Evolutionary conservation across 1,140 invertebrate species (phyloP), one percentile per base, ranked within the genome.

Genomic region (Drosophila funebris): DNA sequence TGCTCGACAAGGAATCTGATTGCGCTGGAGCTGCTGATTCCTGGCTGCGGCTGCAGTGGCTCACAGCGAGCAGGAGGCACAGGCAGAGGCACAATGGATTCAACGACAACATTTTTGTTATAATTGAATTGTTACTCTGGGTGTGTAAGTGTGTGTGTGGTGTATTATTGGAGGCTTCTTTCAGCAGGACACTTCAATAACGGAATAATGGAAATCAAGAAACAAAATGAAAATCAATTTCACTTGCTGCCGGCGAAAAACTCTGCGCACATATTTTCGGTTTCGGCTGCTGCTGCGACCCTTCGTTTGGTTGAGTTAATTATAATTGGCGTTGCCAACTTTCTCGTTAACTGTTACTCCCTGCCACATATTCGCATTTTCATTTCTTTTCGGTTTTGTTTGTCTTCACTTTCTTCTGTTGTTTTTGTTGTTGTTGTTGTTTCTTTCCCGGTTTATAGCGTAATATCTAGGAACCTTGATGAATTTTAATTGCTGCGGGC

Each of bases 141-240:
- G 27, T 20, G 58, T 60, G 41, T 33, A 22, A 18, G 31, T 11
- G 20, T 0, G 33, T 14, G 20, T 52, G 36, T 2, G 18, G 44
- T 48, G 46, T 48, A 11, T 56, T n/a, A n/a, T n/a, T n/a, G n/a
- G n/a, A 18, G 6, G 11, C n/a, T 18, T 43, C 6, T 5, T 29
- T 54, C n/a, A 20, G 29, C 8, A 31, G 29, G 48, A 41, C 44
- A 44, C 16, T 44, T 27, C 31, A 18, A 29, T 36, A 50, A 33
- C 11, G 41, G 20, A 60, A 46, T n/a, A n/a, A n/a, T n/a, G n/a
- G n/a, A 48, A 62, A 61, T 39, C 31, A 70, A 29, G 39, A 60
- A 83, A 85, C 44, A 29, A 64, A 84, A 79, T 58, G 60, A 79
- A 79, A 83, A 83, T 83, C 79, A 83, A 84, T 83, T 83, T 72